Evolutionary conservation across 2,113 vertebrate genomes (phyloP).

Genomic region (Donacobius atricapilla): DNA sequence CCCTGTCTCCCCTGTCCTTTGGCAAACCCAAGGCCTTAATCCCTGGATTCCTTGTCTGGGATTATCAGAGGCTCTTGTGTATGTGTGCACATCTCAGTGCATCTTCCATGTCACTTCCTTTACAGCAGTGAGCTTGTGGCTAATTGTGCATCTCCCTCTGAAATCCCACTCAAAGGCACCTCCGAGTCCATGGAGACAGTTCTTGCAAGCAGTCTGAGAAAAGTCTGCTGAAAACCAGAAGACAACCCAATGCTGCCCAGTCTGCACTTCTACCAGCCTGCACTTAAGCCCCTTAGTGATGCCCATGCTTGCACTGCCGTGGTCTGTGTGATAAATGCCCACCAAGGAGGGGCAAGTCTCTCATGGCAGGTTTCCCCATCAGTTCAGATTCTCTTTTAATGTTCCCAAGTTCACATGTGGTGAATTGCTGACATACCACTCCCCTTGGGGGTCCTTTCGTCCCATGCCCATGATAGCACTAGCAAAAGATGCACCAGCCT

Average conservation of each 20-base stretch:
- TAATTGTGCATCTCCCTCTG: not conserved
- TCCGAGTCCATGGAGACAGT: not conserved
- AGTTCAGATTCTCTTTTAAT: not conserved
- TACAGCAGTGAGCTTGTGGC: not conserved
- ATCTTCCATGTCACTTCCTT: not conserved
- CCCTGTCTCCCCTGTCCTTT: not conserved
- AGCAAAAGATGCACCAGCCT: not conserved
- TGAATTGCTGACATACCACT: not conserved
- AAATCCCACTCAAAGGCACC: not conserved
- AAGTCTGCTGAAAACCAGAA: not conserved
- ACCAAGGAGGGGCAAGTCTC: not conserved
- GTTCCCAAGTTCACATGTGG: not conserved
- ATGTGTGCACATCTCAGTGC: not conserved
- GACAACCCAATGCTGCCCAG: not conserved
- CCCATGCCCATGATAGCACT: not conserved
- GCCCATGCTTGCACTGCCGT: not conserved
- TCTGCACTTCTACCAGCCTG: not conserved
- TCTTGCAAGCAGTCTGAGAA: not conserved
- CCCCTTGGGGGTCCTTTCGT: not conserved
- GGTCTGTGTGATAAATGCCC: not conserved
- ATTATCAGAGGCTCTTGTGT: not conserved
- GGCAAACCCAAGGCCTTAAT: not conserved
- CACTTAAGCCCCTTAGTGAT: fast-evolving
- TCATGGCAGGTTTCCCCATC: not conserved
- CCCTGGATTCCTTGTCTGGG: not conserved